These are phyloP conservation scores for Otocyon megalotis DNA, from an alignment of 2,113 vertebrate species.

Conservation along the genomic window DNA sequence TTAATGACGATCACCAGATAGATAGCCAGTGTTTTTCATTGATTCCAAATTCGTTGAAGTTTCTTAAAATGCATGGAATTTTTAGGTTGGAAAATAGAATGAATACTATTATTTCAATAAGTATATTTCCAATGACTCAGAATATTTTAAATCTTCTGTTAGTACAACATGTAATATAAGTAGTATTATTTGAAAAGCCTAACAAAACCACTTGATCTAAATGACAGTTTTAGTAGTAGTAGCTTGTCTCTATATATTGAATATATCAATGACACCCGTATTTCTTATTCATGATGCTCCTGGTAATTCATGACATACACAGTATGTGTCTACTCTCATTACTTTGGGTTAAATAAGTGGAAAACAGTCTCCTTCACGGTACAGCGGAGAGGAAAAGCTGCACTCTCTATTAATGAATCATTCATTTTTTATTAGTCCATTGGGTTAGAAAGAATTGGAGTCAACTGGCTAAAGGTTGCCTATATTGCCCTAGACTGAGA, in stretches of 20 bases:
- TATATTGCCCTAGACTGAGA: background rate
- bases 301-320: background rate
- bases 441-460: background rate
- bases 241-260: background rate
- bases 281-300: background rate
- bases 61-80: background rate
- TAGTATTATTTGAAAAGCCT: background rate
- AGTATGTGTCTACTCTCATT: background rate
- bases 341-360: background rate
- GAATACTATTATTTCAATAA: background rate
- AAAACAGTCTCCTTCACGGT: background rate
- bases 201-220: background rate
- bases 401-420: background rate
- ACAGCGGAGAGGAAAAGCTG: background rate
- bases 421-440: background rate
- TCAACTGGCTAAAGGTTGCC: background rate
- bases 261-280: background rate
- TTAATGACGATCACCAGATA: background rate
- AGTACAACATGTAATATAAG: background rate
- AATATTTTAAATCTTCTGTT: background rate
- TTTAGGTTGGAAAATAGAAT: constrained; percentile 17
- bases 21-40: background rate
- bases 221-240: background rate
- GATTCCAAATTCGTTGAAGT: background rate
- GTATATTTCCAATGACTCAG: background rate